A percentile compares a stretch with the other conserved stretches of the same genome.
These are phyloP conservation scores for Pagrus major DNA, from an alignment of 2,113 vertebrate species.

Conservation along the genomic window DNA sequence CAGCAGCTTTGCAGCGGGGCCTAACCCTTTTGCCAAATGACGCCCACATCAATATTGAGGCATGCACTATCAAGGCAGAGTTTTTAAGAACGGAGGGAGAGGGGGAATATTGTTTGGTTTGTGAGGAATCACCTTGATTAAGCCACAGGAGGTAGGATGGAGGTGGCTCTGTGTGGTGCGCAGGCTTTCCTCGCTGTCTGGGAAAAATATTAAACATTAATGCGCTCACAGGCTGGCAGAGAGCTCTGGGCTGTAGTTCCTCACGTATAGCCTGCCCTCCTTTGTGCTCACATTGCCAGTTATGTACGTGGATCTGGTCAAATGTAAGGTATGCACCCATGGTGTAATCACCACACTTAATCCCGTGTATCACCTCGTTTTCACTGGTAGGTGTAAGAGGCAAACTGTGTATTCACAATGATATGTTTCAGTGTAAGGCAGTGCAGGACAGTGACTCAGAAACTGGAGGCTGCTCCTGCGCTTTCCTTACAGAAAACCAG, in stretches of 20 bases:
- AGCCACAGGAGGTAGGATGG: slow-evolving; percentile 65
- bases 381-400: slow-evolving; percentile 30
- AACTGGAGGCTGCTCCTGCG: slow-evolving; percentile 19
- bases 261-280: slow-evolving; percentile 40
- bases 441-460: slow-evolving; percentile 19
- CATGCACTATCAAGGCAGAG: slow-evolving; percentile 75
- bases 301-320: slow-evolving; percentile 53
- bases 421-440: slow-evolving; percentile 18
- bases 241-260: slow-evolving; percentile 73
- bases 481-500: slow-evolving; percentile 13
- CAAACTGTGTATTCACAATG: slow-evolving; percentile 43
- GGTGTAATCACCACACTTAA: slow-evolving; percentile 57
- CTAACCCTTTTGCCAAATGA: slow-evolving; percentile 80
- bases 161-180: slow-evolving; percentile 84
- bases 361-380: slow-evolving; percentile 45
- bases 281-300: slow-evolving; percentile 59
- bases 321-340: slow-evolving; percentile 48
- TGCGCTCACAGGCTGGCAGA: slow-evolving; percentile 86
- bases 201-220: slow-evolving; percentile 91
- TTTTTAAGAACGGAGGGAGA: slow-evolving; percentile 63
- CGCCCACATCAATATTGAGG: slow-evolving; percentile 83
- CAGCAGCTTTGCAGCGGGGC: slow-evolving; percentile 78
- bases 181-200: slow-evolving; percentile 87
- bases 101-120: slow-evolving; percentile 62
- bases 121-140: slow-evolving; percentile 77